phyloP scores from a whole-genome alignment of 2,888 invertebrate genomes.

The Congeria kusceri region DNA sequence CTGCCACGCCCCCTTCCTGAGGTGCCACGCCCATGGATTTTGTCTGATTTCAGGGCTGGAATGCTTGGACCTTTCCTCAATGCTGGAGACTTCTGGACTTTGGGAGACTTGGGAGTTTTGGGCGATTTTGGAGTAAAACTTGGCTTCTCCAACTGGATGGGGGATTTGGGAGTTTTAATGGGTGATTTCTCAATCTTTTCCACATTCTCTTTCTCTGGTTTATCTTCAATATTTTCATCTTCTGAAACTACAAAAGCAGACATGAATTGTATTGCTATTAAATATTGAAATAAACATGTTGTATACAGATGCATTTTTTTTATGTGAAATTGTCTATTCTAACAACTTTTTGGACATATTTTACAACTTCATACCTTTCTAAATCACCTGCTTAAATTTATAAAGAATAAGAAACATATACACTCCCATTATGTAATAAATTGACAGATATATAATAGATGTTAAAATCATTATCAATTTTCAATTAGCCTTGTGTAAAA shows the following conservation, averaged over 20 bases:
- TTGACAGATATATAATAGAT: too few species aligned
- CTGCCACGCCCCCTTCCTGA: slow-evolving; percentile 69
- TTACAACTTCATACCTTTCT: too few species aligned
- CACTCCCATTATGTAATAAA: too few species aligned
- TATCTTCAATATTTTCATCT: slow-evolving; percentile 1
- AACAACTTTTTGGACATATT: too few species aligned
- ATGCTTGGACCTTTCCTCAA: slow-evolving; percentile 58
- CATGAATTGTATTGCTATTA: too few species aligned
- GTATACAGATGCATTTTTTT: too few species aligned
- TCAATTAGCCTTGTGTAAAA: too few species aligned
- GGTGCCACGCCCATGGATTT: slow-evolving; percentile 41
- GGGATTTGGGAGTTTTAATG: slow-evolving; percentile 44
- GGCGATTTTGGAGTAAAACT: slow-evolving; percentile 24
- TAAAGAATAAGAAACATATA: too few species aligned
- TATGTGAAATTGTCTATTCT: too few species aligned
- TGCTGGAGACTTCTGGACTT: slow-evolving; percentile 33
- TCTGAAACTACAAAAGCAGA: neutral
- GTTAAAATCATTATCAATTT: too few species aligned
- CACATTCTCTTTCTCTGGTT: slow-evolving; percentile 35
- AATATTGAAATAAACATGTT: too few species aligned
- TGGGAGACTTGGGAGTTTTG: slow-evolving; percentile 41
- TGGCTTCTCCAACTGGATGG: neutral
- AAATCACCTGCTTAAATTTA: too few species aligned
- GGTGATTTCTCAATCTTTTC: slow-evolving; percentile 21
- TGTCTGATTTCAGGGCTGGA: slow-evolving; percentile 37